Base-by-base conservation (phyloP, 2,113 vertebrate species). In the Crocuta crocuta region DNA sequence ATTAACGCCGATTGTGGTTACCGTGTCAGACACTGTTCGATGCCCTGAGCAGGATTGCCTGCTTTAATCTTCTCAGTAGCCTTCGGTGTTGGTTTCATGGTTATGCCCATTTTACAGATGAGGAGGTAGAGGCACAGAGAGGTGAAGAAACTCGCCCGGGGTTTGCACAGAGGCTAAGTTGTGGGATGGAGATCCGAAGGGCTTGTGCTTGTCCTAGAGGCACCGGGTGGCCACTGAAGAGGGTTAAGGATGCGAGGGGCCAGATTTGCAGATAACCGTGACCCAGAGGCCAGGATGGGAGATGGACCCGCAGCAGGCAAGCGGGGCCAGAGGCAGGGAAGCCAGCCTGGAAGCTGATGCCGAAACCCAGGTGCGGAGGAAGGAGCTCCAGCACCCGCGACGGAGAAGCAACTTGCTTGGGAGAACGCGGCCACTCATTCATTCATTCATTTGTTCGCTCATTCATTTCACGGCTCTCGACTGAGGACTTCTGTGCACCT, bases 391-490 rank as follows among this genome's bases (percentile, higher is more conserved):
- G 3, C 28, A 7, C 7, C 5, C 45, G 3, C 7, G 65, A 10
- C 17, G 3, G 4, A 58, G 35, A 71, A n/a, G 65, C 9, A 0
- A 16, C 28, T 26, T 61, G 65, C 28, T 35, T 0, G 1, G 13
- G 33, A 73, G 66, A 58, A 24, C 2, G 50, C 10, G 53, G 31
- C 73, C 13, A 15, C 13, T 16, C 65, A 7, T 58, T 19, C 53
- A 35, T 73, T 61, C 31, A 28, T 53, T 68, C 23, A 4, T n/a
- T 39, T 21, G 10, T 33, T 31, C 19, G 12, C 28, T 58, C 1
- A 0, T 35, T 68, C 61, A 10, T 19, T 7, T 88, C 58, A 55
- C 0, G 10, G 31, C 39, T 45, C n/a, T n/a, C 13, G 7, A 31
- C 7, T 9, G 79, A 68, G 87, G 55, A 45, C 39, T 50, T n/a